Conservation (phyloP, 2,797 vertebrate species). For the Myotis pilosus region DNA sequence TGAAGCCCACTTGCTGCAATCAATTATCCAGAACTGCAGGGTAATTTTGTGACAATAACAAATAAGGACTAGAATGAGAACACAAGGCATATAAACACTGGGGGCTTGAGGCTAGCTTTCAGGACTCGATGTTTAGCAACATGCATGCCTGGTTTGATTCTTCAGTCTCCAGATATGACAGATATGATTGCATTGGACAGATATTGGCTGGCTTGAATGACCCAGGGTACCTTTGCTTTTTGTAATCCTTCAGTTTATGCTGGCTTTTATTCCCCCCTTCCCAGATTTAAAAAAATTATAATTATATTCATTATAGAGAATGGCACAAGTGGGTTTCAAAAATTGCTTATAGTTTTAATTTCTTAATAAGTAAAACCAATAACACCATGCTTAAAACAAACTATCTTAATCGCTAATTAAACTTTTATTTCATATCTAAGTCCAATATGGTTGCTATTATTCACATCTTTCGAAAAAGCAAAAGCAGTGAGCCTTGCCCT, state of each 20-base stretch:
- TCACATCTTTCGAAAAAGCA: neutral
- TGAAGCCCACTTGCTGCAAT: constrained; percentile 18
- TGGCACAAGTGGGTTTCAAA: neutral
- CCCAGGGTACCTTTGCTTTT: neutral
- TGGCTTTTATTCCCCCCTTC: neutral
- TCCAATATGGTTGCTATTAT: neutral
- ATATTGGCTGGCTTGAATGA: neutral
- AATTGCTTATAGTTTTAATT: neutral
- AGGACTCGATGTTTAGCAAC: neutral
- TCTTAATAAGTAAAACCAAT: neutral
- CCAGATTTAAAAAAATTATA: neutral
- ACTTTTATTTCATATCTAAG: neutral
- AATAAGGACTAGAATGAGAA: neutral
- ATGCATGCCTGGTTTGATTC: neutral
- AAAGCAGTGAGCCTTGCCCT: neutral
- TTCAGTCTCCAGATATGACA: neutral
- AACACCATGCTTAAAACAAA: neutral
- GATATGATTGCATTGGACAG: neutral
- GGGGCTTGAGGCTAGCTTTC: neutral
- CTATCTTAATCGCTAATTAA: neutral
- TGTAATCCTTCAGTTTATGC: neutral
- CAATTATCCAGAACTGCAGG: constrained; percentile 18
- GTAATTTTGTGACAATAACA: constrained; percentile 38
- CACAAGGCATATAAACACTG: neutral
- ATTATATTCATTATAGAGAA: neutral